A percentile compares a stretch with the other conserved stretches of the same genome.
Evolutionary conservation across 1,140 invertebrate genomes (phyloP).

Genomic region (Macrosteles quadrilineatus): DNA sequence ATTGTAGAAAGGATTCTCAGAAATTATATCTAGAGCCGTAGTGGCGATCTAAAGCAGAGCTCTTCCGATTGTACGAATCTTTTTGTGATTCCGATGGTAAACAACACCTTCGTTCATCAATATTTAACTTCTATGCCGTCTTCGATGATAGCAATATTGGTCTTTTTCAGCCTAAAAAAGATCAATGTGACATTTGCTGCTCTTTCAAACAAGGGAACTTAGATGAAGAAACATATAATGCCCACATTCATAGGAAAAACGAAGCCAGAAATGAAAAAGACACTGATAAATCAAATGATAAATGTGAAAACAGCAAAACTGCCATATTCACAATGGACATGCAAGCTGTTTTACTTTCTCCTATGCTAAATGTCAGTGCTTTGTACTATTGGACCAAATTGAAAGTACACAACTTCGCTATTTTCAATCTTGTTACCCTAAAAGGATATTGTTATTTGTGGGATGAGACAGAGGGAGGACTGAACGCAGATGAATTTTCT

Average conservation of each 20-base stretch:
- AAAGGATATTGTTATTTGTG: slow-evolving; percentile 17
- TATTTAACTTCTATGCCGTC: neutral
- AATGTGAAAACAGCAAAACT: neutral
- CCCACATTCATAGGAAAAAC: neutral
- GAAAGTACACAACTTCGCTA: slow-evolving; percentile 11
- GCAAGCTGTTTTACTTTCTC: slow-evolving; percentile 5
- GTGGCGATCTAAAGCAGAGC: slow-evolving; percentile 13
- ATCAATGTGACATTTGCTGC: slow-evolving; percentile 31
- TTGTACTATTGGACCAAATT: neutral
- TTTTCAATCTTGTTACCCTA: neutral
- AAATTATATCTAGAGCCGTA: slow-evolving; percentile 31
- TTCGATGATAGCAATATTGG: slow-evolving; percentile 9
- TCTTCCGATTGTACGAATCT: slow-evolving; percentile 20
- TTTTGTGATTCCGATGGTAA: slow-evolving; percentile 13
- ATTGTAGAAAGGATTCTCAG: slow-evolving; percentile 22
- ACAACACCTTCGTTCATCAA: neutral
- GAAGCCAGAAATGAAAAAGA: slow-evolving; percentile 24
- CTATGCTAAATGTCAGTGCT: neutral
- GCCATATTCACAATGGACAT: slow-evolving; percentile 26
- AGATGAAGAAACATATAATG: slow-evolving; percentile 5
- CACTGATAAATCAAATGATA: neutral
- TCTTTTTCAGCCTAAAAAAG: slow-evolving; percentile 24
- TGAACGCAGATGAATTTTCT: slow-evolving; percentile 29
- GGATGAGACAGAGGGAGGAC: slow-evolving; percentile 18
- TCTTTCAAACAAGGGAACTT: too few relatives aligned